phyloP scores from a whole-genome alignment of 1,140 invertebrate genomes.

The Zaprionus taronus region DNA sequence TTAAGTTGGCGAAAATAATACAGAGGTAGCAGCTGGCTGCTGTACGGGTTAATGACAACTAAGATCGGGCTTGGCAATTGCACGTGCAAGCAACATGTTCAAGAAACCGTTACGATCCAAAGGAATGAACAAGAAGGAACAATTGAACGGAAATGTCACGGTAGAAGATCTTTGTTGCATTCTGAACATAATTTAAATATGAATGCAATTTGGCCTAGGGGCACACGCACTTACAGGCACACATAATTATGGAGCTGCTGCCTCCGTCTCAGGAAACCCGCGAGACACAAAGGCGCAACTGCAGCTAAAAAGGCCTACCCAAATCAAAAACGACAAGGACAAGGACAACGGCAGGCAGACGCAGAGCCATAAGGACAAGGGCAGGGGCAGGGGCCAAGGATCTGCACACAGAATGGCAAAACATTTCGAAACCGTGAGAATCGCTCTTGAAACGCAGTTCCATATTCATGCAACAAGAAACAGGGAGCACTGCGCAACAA shows the following conservation, averaged over 20 bases:
- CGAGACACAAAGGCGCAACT: constrained; percentile 49
- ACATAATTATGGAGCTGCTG: constrained; percentile 27
- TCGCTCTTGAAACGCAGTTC: constrained; percentile 33
- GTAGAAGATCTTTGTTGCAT: constrained; percentile 51
- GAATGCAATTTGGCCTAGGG: constrained; percentile 60
- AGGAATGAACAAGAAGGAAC: constrained; percentile 35
- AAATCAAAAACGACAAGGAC: constrained; percentile 67
- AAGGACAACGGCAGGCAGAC: constrained; percentile 51
- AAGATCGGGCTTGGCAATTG: constrained; percentile 21
- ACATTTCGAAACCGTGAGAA: constrained; percentile 43
- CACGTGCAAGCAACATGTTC: constrained; percentile 18
- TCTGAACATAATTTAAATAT: constrained; percentile 60
- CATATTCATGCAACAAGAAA: constrained; percentile 5
- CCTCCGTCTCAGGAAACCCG: constrained; percentile 29
- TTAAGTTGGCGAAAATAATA: constrained; percentile 59
- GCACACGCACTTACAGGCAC: constrained; percentile 29
- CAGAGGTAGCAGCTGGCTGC: constrained; percentile 54
- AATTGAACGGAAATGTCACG: constrained; percentile 75
- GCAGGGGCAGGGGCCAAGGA: constrained; percentile 39
- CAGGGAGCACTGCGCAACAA: constrained; percentile 11
- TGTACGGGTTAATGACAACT: constrained; percentile 7
- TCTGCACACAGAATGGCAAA: constrained; percentile 40
- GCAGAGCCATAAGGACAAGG: constrained; percentile 28
- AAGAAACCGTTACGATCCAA: constrained; percentile 36
- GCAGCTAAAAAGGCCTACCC: constrained; percentile 60